phyloP scores from a whole-genome alignment of 2,797 vertebrate species.

The Cirrhinus mrigala region DNA sequence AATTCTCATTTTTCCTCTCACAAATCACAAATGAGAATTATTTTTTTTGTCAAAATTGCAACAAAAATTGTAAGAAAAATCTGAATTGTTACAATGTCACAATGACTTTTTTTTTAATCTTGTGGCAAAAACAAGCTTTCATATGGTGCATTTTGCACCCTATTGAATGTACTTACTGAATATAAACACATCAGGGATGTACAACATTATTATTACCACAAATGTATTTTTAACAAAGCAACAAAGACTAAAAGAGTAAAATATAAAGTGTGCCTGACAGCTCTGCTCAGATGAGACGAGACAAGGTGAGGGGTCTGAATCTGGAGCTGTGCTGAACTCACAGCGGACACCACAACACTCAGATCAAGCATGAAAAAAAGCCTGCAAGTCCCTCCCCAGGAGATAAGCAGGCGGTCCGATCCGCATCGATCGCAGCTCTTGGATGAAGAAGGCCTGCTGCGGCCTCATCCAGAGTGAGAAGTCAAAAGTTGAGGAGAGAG shows the following conservation, averaged over 20 bases:
- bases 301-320: conserved; percentile 17
- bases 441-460: conserved; percentile 27
- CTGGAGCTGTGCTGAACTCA: background rate
- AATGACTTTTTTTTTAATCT: too few relatives aligned
- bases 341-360: background rate
- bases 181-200: background rate
- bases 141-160: too few relatives aligned
- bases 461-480: conserved; percentile 9
- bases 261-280: conserved; percentile 12
- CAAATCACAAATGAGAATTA: too few relatives aligned
- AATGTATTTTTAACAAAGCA: background rate
- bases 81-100: too few relatives aligned
- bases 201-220: background rate
- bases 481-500: conserved; percentile 15
- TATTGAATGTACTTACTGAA: too few relatives aligned
- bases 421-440: conserved; percentile 24
- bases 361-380: conserved; percentile 35
- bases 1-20: too few relatives aligned
- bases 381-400: background rate
- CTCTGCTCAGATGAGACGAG: conserved; percentile 3
- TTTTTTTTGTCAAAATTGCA: too few relatives aligned
- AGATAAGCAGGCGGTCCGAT: background rate
- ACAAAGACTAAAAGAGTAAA: background rate
- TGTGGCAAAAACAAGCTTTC: too few relatives aligned
- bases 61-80: too few relatives aligned